Conservation (phyloP, 1,140 invertebrate species). For the Pseudomyrmex gracilis region DNA sequence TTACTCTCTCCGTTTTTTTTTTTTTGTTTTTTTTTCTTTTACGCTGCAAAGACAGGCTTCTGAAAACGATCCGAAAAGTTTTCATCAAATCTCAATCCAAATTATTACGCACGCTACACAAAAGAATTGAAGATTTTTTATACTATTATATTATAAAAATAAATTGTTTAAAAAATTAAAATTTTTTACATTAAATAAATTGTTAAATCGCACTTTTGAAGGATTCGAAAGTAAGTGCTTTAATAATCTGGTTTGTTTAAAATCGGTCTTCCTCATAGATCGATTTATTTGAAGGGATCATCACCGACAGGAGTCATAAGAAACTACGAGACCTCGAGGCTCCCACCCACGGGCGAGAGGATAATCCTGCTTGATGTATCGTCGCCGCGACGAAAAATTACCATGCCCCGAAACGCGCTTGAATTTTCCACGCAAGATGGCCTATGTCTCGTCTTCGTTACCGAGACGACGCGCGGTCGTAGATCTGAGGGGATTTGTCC, state of each 20-base stretch:
- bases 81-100: neutral
- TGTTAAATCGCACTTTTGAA: too few relatives aligned
- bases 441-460: conserved; percentile 66
- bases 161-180: neutral
- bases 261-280: too few relatives aligned
- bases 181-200: neutral
- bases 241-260: too few relatives aligned
- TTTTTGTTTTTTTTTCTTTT: neutral
- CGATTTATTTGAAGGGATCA: conserved; percentile 43
- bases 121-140: neutral
- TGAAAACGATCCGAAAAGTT: neutral
- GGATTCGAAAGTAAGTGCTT: too few relatives aligned
- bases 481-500: conserved; percentile 74
- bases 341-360: conserved; percentile 9
- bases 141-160: neutral
- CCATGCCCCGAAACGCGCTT: conserved; percentile 53
- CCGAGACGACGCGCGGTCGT: conserved; percentile 52
- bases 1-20: neutral
- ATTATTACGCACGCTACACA: too few relatives aligned
- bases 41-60: neutral
- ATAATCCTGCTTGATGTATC: conserved; percentile 66
- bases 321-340: neutral
- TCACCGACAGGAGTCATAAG: neutral
- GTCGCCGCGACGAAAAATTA: conserved; percentile 35
- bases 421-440: conserved; percentile 74